phyloP scores from a whole-genome alignment of 2,113 vertebrate genomes.

The Pholis gunnellus region DNA sequence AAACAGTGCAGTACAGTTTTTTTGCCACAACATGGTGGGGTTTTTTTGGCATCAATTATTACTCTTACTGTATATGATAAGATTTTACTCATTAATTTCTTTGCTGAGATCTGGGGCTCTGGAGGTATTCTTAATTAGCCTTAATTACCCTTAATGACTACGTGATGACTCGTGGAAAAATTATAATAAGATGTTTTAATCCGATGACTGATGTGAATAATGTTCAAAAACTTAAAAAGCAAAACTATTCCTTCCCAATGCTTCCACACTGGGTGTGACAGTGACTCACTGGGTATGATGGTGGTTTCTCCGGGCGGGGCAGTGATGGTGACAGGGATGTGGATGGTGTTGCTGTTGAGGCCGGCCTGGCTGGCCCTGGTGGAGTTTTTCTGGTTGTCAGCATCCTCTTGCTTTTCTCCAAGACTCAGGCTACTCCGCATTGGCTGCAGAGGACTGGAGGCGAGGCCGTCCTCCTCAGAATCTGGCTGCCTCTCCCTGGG shows the following conservation, averaged over 20 bases:
- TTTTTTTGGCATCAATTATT: neutral
- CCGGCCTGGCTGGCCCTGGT: constrained; percentile 87
- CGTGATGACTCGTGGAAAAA: constrained; percentile 4
- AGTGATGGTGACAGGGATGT: constrained; percentile 89
- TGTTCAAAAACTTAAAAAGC: neutral
- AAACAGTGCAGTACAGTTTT: neutral
- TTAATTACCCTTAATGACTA: constrained; percentile 14
- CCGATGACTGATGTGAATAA: neutral
- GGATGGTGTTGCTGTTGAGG: constrained; percentile 85
- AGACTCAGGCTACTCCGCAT: constrained; percentile 69
- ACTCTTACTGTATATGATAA: neutral
- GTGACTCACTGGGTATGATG: constrained; percentile 74
- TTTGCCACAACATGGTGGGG: neutral
- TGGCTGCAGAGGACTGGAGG: constrained; percentile 78
- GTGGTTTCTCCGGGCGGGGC: constrained; percentile 77
- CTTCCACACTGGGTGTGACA: neutral
- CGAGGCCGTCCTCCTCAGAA: constrained; percentile 77
- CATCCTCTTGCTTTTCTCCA: constrained; percentile 91
- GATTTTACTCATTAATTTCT: neutral
- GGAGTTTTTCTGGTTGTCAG: constrained; percentile 95
- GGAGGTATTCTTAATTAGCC: constrained; percentile 2
- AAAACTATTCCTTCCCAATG: neutral
- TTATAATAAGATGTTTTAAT: neutral
- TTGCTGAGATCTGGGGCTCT: neutral
- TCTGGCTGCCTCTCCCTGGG: constrained; percentile 87